Percentiles rank a stretch among this genome's conserved stretches.
These are phyloP conservation scores for Heliothis peltigera DNA, from an alignment of 2,888 invertebrate species.

Conservation along the genomic window DNA sequence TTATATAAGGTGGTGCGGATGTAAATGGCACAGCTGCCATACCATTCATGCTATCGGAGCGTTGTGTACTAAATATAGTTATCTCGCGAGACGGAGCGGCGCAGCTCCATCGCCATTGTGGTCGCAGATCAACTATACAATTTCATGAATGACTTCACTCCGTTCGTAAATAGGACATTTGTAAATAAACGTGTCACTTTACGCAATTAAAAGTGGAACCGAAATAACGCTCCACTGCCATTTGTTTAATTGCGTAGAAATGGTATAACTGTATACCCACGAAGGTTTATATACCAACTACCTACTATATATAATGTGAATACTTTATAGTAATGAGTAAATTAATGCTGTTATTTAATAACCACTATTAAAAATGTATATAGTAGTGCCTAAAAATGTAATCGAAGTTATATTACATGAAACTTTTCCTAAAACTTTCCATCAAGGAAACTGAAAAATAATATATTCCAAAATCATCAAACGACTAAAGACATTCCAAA, in stretches of 20 bases:
- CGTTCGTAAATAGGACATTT: constrained; percentile 47
- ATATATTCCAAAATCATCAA: too few species aligned
- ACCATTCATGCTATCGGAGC: constrained; percentile 48
- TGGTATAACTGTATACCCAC: not conserved
- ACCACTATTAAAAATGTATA: too few species aligned
- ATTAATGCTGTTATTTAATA: too few species aligned
- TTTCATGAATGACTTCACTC: constrained; percentile 56
- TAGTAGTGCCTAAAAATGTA: too few species aligned
- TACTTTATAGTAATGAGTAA: too few species aligned
- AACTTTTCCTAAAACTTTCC: too few species aligned
- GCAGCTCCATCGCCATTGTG: constrained; percentile 48
- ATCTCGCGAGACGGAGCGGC: constrained; percentile 51
- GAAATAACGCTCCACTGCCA: constrained; percentile 25
- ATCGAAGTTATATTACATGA: too few species aligned
- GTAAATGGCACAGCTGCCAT: constrained; percentile 32
- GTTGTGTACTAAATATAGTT: constrained; percentile 48
- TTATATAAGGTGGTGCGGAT: constrained; percentile 11
- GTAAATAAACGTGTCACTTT: constrained; percentile 48
- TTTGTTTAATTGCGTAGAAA: constrained; percentile 38
- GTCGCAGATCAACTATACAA: constrained; percentile 55
- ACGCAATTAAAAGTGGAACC: constrained; percentile 35
- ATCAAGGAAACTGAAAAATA: too few species aligned
- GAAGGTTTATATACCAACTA: not conserved
- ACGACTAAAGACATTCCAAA: too few species aligned
- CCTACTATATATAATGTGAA: too few species aligned